Percentiles rank a stretch among this genome's conserved stretches.
phyloP scores from a whole-genome alignment of 1,140 invertebrate genomes.

The Drosophila obscura region DNA sequence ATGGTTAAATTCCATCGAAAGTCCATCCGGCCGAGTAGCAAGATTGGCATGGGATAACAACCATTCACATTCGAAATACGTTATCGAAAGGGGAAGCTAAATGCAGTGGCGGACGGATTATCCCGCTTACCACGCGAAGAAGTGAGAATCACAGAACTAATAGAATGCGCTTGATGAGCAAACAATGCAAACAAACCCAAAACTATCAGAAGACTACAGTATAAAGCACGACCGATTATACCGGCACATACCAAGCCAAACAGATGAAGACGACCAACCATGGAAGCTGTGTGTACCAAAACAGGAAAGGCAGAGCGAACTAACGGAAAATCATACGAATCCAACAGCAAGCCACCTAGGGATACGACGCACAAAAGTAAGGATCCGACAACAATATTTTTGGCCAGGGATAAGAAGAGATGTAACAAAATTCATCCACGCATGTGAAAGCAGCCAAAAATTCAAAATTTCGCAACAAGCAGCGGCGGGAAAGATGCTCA shows the following conservation, averaged over 20 bases:
- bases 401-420: no score
- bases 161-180: background rate
- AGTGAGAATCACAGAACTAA: background rate
- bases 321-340: no score
- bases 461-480: no score
- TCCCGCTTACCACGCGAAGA: background rate
- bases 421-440: no score
- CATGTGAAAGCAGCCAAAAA: no score
- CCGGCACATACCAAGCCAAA: background rate
- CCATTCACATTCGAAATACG: background rate
- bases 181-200: background rate
- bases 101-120: background rate
- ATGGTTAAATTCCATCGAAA: constrained; percentile 4
- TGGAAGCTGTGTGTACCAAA: background rate
- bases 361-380: no score
- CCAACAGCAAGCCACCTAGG: no score
- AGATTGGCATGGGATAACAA: background rate
- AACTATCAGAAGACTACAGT: background rate
- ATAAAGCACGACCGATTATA: background rate
- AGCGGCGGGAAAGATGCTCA: no score
- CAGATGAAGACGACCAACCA: no score
- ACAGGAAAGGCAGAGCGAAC: background rate
- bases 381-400: no score
- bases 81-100: background rate
- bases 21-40: background rate